Percentiles rank a stretch among this genome's conserved stretches.
phyloP scores from a whole-genome alignment of 2,797 vertebrate genomes.

The Sylvilagus floridanus region DNA sequence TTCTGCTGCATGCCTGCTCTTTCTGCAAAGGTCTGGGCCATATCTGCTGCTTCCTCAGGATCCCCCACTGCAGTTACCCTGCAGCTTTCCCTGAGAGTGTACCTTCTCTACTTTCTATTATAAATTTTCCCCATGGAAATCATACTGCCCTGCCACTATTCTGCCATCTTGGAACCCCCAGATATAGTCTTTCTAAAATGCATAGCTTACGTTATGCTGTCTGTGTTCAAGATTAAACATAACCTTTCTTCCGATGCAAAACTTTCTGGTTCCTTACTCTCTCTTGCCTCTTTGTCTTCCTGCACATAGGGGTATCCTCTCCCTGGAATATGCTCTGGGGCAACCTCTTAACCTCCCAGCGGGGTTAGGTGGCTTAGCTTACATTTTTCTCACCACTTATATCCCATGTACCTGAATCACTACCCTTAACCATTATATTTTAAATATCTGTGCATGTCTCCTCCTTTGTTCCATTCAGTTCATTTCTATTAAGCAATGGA shows the following conservation, averaged over 20 bases:
- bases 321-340: not conserved
- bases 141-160: too few relatives aligned
- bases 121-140: too few relatives aligned
- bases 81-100: too few relatives aligned
- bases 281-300: not conserved
- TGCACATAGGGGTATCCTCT: not conserved
- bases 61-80: too few relatives aligned
- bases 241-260: not conserved
- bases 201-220: not conserved
- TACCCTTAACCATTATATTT: not conserved
- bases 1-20: too few relatives aligned
- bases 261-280: not conserved
- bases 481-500: not conserved
- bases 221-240: not conserved
- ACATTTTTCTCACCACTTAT: not conserved
- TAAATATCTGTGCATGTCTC: not conserved
- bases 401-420: not conserved
- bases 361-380: not conserved
- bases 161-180: too few relatives aligned
- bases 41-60: too few relatives aligned
- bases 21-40: too few relatives aligned
- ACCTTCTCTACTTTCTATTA: too few relatives aligned
- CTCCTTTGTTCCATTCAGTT: not conserved
- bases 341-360: not conserved
- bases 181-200: not conserved